Base-by-base conservation (phyloP, 2,113 vertebrate species). In the Neoarius graeffei region DNA sequence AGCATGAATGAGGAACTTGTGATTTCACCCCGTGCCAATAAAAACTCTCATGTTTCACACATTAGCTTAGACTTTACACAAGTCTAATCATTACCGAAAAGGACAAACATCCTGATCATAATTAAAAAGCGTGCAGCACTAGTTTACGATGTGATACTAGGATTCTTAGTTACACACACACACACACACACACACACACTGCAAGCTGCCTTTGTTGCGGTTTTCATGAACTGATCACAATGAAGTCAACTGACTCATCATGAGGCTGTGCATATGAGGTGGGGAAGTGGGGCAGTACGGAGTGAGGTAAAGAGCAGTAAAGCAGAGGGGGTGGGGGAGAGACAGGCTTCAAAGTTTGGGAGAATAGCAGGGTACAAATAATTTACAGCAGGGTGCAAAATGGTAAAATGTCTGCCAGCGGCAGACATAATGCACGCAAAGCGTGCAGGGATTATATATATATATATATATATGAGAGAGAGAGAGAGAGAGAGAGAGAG, bases 231-330 rank as follows among this genome's bases (percentile, higher is more conserved):
- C 3, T 69, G 52, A 81, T 56, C 85, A 81, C 85, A 81, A 19
- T 69, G 50, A 81, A 50, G 62, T 80, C 77, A 87, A 82, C 17
- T 81, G 52, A 82, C 56, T 81, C 27, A 71, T 81, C 85, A 81
- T 17, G 11, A 35, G 76, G 64, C 77, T 30, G 6, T 23, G 79
- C 48, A 48, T n/a, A 66, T 42, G 42, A 42, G 42, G 42, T 4
- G 42, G 42, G 42, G 42, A 42, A 42, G 42, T 42, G 42, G 42
- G 42, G 42, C 42, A 42, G 42, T 42, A 42, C 42, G 4, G 42
- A 42, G 42, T 42, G 42, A 42, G 42, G 42, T 42, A 42, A 42
- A 42, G 3, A 42, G 42, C 42, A 0, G 42, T 42, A 42, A 42
- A 42, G 35, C 2, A 42, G 35, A 42, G 35, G 35, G 35, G 35